Conservation (phyloP, 2,797 vertebrate species). For the Poecilia wingei region DNA sequence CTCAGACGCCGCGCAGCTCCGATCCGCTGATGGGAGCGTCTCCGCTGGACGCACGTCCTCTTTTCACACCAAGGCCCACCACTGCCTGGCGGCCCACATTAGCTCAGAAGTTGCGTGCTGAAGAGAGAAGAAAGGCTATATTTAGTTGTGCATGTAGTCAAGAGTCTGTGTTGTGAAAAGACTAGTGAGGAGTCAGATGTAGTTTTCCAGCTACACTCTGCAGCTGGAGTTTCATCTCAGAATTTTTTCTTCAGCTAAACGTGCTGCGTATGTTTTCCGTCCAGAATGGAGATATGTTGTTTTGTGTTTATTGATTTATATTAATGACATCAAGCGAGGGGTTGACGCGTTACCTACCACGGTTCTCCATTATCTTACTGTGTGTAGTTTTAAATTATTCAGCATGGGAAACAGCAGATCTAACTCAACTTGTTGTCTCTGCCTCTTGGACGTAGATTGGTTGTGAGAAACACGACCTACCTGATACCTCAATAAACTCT, state of each 20-base stretch:
- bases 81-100: conserved; percentile 52
- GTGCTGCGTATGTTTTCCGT: neutral
- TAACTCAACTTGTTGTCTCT: conserved; percentile 11
- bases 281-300: conserved; percentile 1
- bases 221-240: neutral
- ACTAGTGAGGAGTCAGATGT: conserved; percentile 32
- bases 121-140: conserved; percentile 45
- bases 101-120: conserved; percentile 44
- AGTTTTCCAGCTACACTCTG: conserved; percentile 6
- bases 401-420: conserved; percentile 12
- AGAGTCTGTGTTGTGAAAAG: conserved; percentile 30
- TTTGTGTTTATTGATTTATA: conserved; percentile 5
- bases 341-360: neutral
- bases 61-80: conserved; percentile 50
- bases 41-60: conserved; percentile 60
- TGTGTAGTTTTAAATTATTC: conserved; percentile 8
- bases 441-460: neutral
- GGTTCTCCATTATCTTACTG: neutral
- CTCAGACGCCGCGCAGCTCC: conserved; percentile 51
- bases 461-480: conserved; percentile 7
- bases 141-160: conserved; percentile 51
- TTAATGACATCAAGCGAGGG: neutral
- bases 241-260: neutral
- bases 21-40: conserved; percentile 61
- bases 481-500: neutral